phyloP scores from a whole-genome alignment of 2,797 vertebrate genomes.

The Serranus cabrilla region DNA sequence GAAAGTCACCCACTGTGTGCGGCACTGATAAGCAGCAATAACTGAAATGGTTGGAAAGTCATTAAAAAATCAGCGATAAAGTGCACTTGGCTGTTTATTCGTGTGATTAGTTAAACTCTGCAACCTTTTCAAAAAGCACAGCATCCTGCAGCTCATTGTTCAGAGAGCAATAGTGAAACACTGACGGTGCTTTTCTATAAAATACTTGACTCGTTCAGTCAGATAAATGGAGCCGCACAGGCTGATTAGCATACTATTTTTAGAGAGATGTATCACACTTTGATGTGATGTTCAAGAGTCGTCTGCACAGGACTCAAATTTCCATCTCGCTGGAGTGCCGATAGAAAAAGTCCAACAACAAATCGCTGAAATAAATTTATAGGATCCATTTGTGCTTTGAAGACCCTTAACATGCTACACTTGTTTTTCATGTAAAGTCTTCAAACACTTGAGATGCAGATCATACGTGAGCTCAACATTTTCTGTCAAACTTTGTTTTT shows the following conservation, averaged over 20 bases:
- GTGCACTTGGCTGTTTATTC: slow-evolving; percentile 5
- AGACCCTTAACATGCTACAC: background rate
- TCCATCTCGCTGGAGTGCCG: slow-evolving; percentile 29
- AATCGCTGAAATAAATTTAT: background rate
- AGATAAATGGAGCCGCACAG: slow-evolving; percentile 36
- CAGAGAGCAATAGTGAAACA: slow-evolving; percentile 16
- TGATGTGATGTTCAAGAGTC: slow-evolving; percentile 63
- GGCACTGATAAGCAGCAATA: background rate
- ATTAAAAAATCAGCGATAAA: background rate
- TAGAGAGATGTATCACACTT: slow-evolving; percentile 56
- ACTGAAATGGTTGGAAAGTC: background rate
- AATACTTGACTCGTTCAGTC: slow-evolving; percentile 34
- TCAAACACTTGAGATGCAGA: background rate
- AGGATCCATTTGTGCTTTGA: background rate
- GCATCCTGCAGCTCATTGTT: slow-evolving; percentile 11
- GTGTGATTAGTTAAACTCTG: slow-evolving; percentile 6
- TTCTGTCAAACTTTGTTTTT: background rate
- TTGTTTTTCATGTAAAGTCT: background rate
- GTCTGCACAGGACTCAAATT: slow-evolving; percentile 41
- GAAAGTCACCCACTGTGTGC: background rate
- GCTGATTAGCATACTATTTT: slow-evolving; percentile 75
- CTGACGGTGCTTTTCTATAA: slow-evolving; percentile 29
- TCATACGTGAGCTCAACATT: background rate
- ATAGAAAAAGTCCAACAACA: slow-evolving; percentile 9
- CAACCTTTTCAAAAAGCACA: background rate